Percentiles rank a stretch among this genome's conserved stretches.
Evolutionary conservation across 2,113 vertebrate species (phyloP).

Genomic region (Peromyscus polionotus): DNA sequence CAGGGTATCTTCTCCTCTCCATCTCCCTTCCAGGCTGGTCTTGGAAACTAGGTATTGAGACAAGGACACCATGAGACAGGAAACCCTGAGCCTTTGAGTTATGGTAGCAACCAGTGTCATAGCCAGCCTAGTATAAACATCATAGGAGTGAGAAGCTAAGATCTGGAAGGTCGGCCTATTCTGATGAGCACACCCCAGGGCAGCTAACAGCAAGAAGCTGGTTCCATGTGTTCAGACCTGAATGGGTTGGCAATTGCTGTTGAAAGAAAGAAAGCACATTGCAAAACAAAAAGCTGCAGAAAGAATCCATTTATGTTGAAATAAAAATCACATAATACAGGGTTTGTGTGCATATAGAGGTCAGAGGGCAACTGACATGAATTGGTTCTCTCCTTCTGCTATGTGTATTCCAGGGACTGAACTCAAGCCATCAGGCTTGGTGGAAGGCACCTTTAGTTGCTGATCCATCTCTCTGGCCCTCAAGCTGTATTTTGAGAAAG

Average conservation of each 20-base stretch:
- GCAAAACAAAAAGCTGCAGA: not conserved
- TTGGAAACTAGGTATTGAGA: not conserved
- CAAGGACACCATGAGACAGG: fast-evolving
- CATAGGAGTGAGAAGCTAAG: not conserved
- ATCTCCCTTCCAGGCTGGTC: not conserved
- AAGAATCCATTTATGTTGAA: not conserved
- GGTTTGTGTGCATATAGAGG: not conserved
- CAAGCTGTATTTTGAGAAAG: not conserved
- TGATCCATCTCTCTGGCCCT: too few species aligned
- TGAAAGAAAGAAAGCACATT: not conserved
- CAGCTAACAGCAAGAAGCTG: not conserved
- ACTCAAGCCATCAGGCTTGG: not conserved
- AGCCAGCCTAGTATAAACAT: fast-evolving
- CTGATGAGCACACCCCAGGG: not conserved
- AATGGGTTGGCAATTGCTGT: not conserved
- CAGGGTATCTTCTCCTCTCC: not conserved
- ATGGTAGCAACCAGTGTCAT: fast-evolving
- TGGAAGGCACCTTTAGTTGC: not conserved
- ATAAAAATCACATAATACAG: not conserved
- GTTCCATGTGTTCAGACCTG: fast-evolving
- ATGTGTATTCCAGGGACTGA: not conserved
- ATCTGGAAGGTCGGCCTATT: not conserved
- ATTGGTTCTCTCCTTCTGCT: not conserved
- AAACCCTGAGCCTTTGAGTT: not conserved
- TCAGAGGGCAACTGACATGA: too few species aligned